Conservation (phyloP, 2,888 invertebrate species). For the Eupelmus urozonus region DNA sequence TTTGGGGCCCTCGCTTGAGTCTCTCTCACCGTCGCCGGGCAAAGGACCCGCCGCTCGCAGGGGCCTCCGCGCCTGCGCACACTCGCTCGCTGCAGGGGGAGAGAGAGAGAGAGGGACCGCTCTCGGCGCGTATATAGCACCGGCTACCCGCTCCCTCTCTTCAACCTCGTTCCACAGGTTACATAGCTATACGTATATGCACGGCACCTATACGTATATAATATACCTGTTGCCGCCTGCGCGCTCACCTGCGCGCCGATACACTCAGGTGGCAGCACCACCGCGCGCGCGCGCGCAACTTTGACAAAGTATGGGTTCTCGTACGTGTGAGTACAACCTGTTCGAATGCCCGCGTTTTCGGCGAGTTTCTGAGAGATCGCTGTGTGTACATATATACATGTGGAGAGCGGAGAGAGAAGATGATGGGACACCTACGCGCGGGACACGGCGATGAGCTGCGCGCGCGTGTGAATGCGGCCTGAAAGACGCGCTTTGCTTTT, state of each 20-base stretch:
- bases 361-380: not conserved
- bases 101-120: not conserved
- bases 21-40: conserved; percentile 41
- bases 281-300: not conserved
- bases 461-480: no score
- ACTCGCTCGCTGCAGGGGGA: not conserved
- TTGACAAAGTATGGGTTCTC: not conserved
- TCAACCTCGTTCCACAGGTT: not conserved
- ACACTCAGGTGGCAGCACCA: conserved; percentile 57
- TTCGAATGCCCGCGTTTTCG: conserved; percentile 1
- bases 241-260: conserved; percentile 43
- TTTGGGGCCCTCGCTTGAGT: conserved; percentile 65
- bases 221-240: conserved; percentile 50
- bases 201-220: not conserved
- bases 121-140: not conserved
- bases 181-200: no score
- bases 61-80: conserved; percentile 56
- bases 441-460: not conserved
- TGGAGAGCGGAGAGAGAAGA: not conserved
- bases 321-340: not conserved
- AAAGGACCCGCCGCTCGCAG: conserved; percentile 44
- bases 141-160: not conserved
- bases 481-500: not conserved
- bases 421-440: conserved; percentile 27
- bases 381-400: not conserved